phyloP scores from a whole-genome alignment of 2,113 vertebrate species.

The Semnornis frantzii region DNA sequence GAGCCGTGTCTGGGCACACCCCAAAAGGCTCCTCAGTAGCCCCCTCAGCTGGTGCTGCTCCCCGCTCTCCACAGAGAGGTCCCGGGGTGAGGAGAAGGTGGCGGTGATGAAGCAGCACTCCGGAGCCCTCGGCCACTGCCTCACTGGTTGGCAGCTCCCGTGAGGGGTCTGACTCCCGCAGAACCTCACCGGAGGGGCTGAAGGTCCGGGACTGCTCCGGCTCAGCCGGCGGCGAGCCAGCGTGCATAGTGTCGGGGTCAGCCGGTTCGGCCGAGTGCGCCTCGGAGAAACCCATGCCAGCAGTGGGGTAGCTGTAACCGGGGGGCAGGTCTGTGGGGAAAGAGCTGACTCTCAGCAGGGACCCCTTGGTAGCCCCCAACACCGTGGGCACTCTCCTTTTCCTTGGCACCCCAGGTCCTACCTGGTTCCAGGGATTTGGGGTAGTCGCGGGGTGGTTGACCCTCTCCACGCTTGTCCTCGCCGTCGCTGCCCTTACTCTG shows the following conservation, averaged over 20 bases:
- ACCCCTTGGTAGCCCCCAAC: not conserved
- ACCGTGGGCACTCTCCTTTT: not conserved
- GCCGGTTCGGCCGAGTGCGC: constrained; percentile 84
- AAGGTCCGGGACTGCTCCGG: constrained; percentile 75
- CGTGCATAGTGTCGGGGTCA: constrained; percentile 86
- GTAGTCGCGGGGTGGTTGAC: constrained; percentile 79
- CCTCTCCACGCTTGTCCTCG: constrained; percentile 82
- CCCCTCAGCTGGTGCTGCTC: not conserved
- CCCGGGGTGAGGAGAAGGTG: constrained; percentile 46
- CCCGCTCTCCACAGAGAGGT: constrained; percentile 11
- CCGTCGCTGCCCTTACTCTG: constrained; percentile 77
- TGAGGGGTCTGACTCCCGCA: not conserved
- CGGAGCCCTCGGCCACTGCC: not conserved
- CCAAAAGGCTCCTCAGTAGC: not conserved
- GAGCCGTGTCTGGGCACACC: not conserved
- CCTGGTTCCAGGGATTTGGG: constrained; percentile 88
- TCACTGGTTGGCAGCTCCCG: constrained; percentile 9
- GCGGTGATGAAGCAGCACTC: constrained; percentile 2
- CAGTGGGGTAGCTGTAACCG: constrained; percentile 81
- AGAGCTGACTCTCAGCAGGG: rapidly evolving
- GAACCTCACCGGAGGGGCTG: constrained; percentile 35
- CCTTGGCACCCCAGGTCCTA: constrained; percentile 25
- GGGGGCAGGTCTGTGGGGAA: constrained; percentile 84
- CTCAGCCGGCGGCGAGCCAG: constrained; percentile 55
- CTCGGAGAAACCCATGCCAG: constrained; percentile 81